These are phyloP conservation scores for Myopa tessellatipennis DNA, from an alignment of 2,888 invertebrate species.

Conservation along the genomic window DNA sequence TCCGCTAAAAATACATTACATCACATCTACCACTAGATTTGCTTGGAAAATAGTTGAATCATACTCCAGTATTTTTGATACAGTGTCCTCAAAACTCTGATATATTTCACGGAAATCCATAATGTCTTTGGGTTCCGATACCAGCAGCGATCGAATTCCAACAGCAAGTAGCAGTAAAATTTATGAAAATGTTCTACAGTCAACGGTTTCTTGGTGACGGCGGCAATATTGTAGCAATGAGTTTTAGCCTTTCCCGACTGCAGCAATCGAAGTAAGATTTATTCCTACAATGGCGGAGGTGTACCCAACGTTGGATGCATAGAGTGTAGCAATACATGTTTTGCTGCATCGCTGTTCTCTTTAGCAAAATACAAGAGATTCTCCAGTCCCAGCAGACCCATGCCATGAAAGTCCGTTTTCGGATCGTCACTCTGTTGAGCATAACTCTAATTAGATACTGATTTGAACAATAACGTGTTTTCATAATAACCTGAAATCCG, in stretches of 20 bases:
- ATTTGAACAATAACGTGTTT: not conserved
- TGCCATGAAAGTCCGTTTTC: constrained; percentile 97
- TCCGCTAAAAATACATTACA: constrained; percentile 68
- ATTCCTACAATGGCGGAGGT: constrained; percentile 94
- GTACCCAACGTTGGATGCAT: constrained; percentile 90
- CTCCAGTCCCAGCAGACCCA: constrained; percentile 94
- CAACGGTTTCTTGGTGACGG: constrained; percentile 73
- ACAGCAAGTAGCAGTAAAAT: constrained; percentile 93
- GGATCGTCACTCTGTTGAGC: constrained; percentile 87
- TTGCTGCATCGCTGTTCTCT: constrained; percentile 82
- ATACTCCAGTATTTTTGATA: constrained; percentile 76
- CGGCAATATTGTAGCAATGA: constrained; percentile 85
- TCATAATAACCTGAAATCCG: constrained; percentile 81
- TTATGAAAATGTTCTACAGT: constrained; percentile 85
- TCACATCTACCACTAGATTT: constrained; percentile 81
- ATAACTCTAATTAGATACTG: constrained; percentile 25
- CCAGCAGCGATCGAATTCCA: constrained; percentile 96
- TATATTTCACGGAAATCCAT: constrained; percentile 95
- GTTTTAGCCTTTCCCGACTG: constrained; percentile 86
- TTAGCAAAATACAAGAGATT: constrained; percentile 89
- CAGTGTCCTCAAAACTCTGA: constrained; percentile 83
- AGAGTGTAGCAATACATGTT: constrained; percentile 87
- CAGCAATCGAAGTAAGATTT: constrained; percentile 89
- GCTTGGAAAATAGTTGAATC: constrained; percentile 81
- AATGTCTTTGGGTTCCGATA: constrained; percentile 89